Base-by-base conservation (phyloP, 1,140 invertebrate genomes). In the Formica exsecta region DNA sequence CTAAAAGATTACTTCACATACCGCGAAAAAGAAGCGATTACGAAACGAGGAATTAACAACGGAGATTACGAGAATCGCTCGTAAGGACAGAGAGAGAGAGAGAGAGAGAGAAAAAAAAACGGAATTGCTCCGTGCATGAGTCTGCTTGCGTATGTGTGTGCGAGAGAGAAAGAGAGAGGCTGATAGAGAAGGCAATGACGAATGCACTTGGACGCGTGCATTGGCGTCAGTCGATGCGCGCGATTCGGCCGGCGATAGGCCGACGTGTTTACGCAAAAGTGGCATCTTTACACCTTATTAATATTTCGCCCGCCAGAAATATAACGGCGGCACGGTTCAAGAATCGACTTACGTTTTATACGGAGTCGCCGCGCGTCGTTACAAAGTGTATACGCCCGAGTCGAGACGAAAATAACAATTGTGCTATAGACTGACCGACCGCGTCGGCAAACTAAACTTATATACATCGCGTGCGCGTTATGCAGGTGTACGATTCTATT, bases 351-450 rank as follows among this genome's bases (percentile, higher is more conserved):
- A 64, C 71, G 75, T 87, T 80, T 89, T 86, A 87, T 77, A 86
- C 62, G 38, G 25, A 41, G 44, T 65, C 51, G 80, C 25, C 71
- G 86, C 71, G 86, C 70, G 29, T 76, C 70, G 38, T 85, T 75
- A 85, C 48, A 70, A 85, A 85, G 85, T 74, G 83, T 87, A 38
- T 77, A 89, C 74, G 54, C 51, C 36, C 38, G 25, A 59, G 62
- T 73, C 79, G 88, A 89, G 88, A 89, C 89, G 86, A 87, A 90
- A 90, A 90, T 90, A 90, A 90, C 86, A 62, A 90, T 83, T 85
- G 57, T 59, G 57, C 64, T 90, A 90, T 90, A 88, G 71, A 87
- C 44, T 9, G 13, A 29, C 25, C 41, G 62, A 22, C 8, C 66
- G 38, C 36, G 13, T 41, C 59, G 36, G 65, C 51, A 59, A 38